These are phyloP conservation scores for Phrynosoma platyrhinos DNA, from an alignment of 2,113 vertebrate species.

Conservation along the genomic window DNA sequence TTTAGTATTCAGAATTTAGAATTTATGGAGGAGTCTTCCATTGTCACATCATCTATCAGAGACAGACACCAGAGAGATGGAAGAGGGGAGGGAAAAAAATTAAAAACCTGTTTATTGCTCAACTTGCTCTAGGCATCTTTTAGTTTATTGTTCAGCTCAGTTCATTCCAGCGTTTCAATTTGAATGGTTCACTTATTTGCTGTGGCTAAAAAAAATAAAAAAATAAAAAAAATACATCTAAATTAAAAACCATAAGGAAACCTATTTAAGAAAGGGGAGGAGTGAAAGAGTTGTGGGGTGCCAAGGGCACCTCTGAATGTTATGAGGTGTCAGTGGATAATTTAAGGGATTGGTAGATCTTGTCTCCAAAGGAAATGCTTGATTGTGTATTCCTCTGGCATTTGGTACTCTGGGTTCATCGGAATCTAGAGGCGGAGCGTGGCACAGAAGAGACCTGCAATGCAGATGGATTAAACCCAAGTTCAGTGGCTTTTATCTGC, in stretches of 20 bases:
- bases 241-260: slow-evolving; percentile 75
- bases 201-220: slow-evolving; percentile 70
- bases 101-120: slow-evolving; percentile 88
- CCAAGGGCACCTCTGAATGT: slow-evolving; percentile 67
- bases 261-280: slow-evolving; percentile 61
- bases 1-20: slow-evolving; percentile 82
- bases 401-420: accelerated
- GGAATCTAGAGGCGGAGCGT: slow-evolving; percentile 46
- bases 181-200: slow-evolving; percentile 78
- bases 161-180: slow-evolving; percentile 79
- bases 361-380: slow-evolving; percentile 22
- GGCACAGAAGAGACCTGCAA: slow-evolving; percentile 37
- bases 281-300: slow-evolving; percentile 65
- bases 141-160: slow-evolving; percentile 85
- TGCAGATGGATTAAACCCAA: slow-evolving; percentile 58
- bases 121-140: slow-evolving; percentile 85
- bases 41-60: slow-evolving; percentile 84
- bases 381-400: slow-evolving; percentile 22
- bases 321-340: slow-evolving; percentile 65
- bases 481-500: accelerated
- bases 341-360: slow-evolving; percentile 47
- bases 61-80: slow-evolving; percentile 79
- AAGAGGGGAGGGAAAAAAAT: slow-evolving; percentile 68
- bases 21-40: slow-evolving; percentile 80
- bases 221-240: slow-evolving; percentile 45